These are phyloP conservation scores for Empidonax alnorum DNA, from an alignment of 2,113 vertebrate genomes.

Conservation along the genomic window DNA sequence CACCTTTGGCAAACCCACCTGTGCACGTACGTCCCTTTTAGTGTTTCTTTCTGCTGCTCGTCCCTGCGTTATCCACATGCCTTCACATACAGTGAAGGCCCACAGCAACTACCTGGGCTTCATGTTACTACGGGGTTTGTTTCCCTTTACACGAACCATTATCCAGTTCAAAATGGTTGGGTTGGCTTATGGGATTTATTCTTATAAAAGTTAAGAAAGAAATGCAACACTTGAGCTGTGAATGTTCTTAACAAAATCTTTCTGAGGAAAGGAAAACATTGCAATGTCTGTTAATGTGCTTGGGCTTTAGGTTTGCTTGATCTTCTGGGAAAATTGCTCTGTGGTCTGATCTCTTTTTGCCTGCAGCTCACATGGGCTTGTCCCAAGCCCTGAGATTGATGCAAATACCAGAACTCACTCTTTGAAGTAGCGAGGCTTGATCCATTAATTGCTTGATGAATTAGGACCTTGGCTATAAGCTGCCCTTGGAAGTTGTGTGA, in stretches of 20 bases:
- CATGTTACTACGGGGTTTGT: neutral
- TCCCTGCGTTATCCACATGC: fast-evolving
- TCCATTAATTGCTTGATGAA: constrained; percentile 31
- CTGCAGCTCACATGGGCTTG: neutral
- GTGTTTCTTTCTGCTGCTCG: neutral
- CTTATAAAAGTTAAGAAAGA: neutral
- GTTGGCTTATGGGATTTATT: neutral
- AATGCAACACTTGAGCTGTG: neutral
- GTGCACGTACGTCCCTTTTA: fast-evolving
- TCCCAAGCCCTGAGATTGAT: neutral
- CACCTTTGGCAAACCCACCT: neutral
- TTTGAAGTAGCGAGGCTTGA: constrained; percentile 19
- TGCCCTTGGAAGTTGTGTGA: neutral
- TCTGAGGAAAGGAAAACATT: neutral
- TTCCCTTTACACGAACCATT: neutral
- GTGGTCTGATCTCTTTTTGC: constrained; percentile 13
- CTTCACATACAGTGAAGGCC: neutral
- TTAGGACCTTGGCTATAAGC: neutral
- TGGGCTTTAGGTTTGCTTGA: neutral
- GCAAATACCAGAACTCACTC: neutral
- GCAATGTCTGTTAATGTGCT: neutral
- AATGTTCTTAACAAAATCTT: neutral
- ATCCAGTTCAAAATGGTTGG: neutral
- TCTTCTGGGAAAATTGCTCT: constrained; percentile 14
- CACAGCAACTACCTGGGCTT: neutral